Percentiles rank a stretch among this genome's conserved stretches.
phyloP scores from a whole-genome alignment of 1,140 invertebrate species.

The Pygmarrhopalites habei region DNA sequence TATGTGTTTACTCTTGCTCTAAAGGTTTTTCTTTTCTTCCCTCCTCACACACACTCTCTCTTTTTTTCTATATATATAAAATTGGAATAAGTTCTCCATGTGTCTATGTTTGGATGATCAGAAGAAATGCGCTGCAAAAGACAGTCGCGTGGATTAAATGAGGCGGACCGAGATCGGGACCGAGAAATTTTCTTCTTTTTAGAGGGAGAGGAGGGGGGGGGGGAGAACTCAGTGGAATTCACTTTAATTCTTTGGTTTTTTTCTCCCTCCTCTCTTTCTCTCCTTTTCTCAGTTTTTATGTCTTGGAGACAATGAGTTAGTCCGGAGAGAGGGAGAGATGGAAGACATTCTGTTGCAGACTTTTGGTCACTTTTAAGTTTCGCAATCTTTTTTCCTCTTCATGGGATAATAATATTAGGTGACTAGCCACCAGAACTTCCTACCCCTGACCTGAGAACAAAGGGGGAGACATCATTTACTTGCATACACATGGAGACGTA shows the following conservation, averaged over 20 bases:
- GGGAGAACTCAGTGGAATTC: slow-evolving; percentile 9
- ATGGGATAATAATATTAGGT: slow-evolving; percentile 13
- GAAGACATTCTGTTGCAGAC: neutral
- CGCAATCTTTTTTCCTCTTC: slow-evolving; percentile 11
- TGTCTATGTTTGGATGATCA: slow-evolving; percentile 14
- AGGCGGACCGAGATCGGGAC: slow-evolving; percentile 5
- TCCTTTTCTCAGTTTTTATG: neutral
- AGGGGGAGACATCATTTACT: neutral
- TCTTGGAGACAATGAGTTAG: slow-evolving; percentile 14
- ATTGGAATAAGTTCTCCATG: neutral
- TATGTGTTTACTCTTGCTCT: neutral
- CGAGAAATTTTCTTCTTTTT: too few relatives aligned
- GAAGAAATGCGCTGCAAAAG: slow-evolving; percentile 11
- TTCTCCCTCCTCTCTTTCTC: neutral
- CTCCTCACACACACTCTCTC: too few relatives aligned
- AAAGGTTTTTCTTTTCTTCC: neutral
- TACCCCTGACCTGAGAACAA: neutral
- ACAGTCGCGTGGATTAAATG: slow-evolving; percentile 7
- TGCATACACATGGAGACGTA: neutral
- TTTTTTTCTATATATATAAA: neutral
- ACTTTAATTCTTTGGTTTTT: slow-evolving; percentile 14
- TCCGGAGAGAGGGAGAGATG: slow-evolving; percentile 1
- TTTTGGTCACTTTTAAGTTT: slow-evolving; percentile 4
- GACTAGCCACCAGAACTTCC: slow-evolving; percentile 8
- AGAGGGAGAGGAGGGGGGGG: too few relatives aligned